A percentile compares a stretch with the other conserved stretches of the same genome.
phyloP scores from a whole-genome alignment of 2,797 vertebrate species.

The Meriones psammophilus region DNA sequence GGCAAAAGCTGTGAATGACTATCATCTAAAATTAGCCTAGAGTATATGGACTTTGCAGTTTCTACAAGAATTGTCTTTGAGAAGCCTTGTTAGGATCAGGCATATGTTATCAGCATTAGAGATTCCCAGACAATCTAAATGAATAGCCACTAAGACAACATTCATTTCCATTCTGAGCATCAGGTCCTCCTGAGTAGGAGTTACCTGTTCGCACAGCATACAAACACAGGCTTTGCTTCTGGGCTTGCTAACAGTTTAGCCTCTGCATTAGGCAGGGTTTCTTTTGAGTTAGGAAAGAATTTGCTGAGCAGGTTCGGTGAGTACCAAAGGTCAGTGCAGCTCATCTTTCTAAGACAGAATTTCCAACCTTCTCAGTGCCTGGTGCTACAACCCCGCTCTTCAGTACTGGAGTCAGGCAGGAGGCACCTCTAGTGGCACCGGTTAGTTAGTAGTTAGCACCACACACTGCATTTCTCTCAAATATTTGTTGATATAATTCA shows the following conservation, averaged over 20 bases:
- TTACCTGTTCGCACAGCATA: background rate
- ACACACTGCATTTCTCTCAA: constrained; percentile 35
- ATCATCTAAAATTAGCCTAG: constrained; percentile 38
- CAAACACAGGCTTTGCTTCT: constrained; percentile 7
- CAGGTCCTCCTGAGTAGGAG: constrained; percentile 39
- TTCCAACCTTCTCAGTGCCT: constrained; percentile 18
- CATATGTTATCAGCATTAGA: background rate
- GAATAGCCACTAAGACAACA: background rate
- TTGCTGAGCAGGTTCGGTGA: constrained; percentile 48
- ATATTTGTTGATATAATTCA: background rate
- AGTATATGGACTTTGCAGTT: constrained; percentile 23
- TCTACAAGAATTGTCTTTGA: constrained; percentile 54
- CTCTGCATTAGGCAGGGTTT: background rate
- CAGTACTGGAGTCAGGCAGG: background rate
- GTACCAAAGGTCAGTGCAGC: background rate
- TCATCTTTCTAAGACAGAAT: constrained; percentile 55
- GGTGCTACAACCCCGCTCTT: background rate
- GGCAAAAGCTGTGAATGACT: constrained; percentile 27
- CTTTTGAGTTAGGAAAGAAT: constrained; percentile 61
- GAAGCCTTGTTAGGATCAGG: constrained; percentile 54
- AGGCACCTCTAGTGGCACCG: constrained; percentile 55
- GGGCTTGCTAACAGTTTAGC: background rate
- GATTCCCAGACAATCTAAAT: constrained; percentile 43
- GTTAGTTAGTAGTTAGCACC: constrained; percentile 53
- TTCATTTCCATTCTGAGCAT: constrained; percentile 50